phyloP scores from a whole-genome alignment of 2,888 invertebrate genomes.

The Trachelus troglodyta region DNA sequence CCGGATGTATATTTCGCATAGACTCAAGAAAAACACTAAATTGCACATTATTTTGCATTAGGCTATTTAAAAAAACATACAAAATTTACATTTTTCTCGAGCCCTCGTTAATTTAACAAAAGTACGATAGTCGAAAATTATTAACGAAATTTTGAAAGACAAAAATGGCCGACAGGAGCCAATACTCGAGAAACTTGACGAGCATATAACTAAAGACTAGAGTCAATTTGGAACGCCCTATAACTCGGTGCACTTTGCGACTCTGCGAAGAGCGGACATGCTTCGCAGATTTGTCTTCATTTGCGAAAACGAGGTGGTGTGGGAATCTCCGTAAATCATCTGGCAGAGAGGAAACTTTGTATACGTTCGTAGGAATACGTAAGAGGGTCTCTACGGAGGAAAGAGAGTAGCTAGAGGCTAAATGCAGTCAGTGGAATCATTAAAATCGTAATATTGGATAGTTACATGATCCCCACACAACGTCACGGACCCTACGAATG shows the following conservation, averaged over 20 bases:
- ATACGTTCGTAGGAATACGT: background rate
- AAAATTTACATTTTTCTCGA: too few relatives aligned
- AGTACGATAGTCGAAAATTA: background rate
- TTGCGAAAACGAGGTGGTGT: background rate
- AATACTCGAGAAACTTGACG: background rate
- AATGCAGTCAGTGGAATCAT: constrained; percentile 16
- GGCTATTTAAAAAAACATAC: too few relatives aligned
- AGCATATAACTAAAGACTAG: background rate
- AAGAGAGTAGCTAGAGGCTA: background rate
- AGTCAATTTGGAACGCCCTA: background rate
- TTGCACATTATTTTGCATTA: background rate
- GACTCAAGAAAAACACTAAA: background rate
- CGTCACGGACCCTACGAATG: background rate
- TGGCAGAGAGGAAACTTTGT: background rate
- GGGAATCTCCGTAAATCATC: background rate
- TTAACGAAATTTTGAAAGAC: background rate
- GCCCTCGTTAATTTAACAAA: background rate
- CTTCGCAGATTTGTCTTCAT: background rate
- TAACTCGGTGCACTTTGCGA: background rate
- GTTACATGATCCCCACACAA: constrained; percentile 25
- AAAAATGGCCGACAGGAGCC: background rate
- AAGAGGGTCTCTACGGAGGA: background rate
- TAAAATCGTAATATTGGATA: constrained; percentile 34
- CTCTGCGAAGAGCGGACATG: background rate
- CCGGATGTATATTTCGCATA: background rate